phyloP scores from a whole-genome alignment of 2,113 vertebrate species.

The Corapipo altera region DNA sequence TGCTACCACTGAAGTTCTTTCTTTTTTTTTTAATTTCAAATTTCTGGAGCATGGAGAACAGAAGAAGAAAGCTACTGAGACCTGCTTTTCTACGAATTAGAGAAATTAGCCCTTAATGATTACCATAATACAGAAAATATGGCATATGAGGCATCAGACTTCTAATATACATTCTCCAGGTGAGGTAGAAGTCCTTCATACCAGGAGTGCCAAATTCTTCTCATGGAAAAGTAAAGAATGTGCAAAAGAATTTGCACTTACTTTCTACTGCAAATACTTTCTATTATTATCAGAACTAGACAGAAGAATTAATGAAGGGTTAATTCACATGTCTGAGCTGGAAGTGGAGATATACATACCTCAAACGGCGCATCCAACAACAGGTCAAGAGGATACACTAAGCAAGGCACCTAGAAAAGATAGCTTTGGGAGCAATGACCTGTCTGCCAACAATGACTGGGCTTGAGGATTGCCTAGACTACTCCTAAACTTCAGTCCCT shows the following conservation, averaged over 20 bases:
- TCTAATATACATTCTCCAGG: not conserved
- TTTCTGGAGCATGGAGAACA: not conserved
- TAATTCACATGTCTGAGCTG: not conserved
- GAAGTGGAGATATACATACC: not conserved
- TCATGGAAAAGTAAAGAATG: not conserved
- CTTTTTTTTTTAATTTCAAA: not conserved
- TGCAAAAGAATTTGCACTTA: not conserved
- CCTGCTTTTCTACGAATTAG: not conserved
- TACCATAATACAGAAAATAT: not conserved
- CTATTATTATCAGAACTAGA: not conserved
- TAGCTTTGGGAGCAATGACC: not conserved
- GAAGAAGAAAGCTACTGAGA: not conserved
- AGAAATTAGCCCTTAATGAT: not conserved
- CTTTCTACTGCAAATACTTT: not conserved
- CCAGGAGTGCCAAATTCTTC: not conserved
- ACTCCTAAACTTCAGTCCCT: not conserved
- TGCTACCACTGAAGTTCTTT: too few species aligned
- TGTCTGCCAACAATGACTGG: not conserved
- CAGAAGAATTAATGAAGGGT: not conserved
- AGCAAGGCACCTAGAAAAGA: not conserved
- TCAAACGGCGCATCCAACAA: not conserved
- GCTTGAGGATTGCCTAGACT: not conserved
- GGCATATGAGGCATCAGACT: not conserved
- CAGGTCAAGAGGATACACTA: not conserved
- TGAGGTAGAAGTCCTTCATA: not conserved